A percentile compares a stretch with the other conserved stretches of the same genome.
Evolutionary conservation across 2,113 vertebrate species (phyloP).

Genomic region (Microtus richardsoni): DNA sequence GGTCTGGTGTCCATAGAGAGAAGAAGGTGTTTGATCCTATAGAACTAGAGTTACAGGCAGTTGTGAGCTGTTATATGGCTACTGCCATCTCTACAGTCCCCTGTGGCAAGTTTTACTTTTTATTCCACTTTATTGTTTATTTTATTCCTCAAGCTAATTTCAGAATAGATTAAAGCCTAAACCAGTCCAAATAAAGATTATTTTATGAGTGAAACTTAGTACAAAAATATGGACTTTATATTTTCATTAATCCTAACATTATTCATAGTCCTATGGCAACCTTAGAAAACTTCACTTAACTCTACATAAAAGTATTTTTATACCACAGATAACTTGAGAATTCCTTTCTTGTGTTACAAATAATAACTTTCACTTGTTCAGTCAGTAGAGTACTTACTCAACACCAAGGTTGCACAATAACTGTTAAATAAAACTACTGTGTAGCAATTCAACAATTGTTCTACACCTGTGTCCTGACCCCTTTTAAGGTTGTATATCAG

Average conservation of each 20-base stretch:
- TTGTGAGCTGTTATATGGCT: not conserved
- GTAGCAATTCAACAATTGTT: constrained; percentile 5
- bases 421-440: not conserved
- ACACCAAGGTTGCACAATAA: not conserved
- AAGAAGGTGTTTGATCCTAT: not conserved
- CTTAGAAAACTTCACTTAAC: constrained; percentile 30
- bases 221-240: not conserved
- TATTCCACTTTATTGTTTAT: not conserved
- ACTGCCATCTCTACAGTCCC: not conserved
- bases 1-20: not conserved
- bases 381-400: not conserved
- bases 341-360: constrained; percentile 19
- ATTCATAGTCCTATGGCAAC: not conserved
- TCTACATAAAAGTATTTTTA: not conserved
- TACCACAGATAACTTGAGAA: not conserved
- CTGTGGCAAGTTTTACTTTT: constrained; percentile 4
- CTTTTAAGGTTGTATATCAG: not conserved
- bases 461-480: not conserved
- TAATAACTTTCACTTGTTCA: not conserved
- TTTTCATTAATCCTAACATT: constrained; percentile 25
- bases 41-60: not conserved
- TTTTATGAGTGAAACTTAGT: constrained; percentile 8
- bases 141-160: not conserved
- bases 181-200: constrained; percentile 21
- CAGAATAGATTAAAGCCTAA: constrained; percentile 44